These are phyloP conservation scores for Ischnus inquisitorius DNA, from an alignment of 2,888 invertebrate genomes.

Conservation along the genomic window DNA sequence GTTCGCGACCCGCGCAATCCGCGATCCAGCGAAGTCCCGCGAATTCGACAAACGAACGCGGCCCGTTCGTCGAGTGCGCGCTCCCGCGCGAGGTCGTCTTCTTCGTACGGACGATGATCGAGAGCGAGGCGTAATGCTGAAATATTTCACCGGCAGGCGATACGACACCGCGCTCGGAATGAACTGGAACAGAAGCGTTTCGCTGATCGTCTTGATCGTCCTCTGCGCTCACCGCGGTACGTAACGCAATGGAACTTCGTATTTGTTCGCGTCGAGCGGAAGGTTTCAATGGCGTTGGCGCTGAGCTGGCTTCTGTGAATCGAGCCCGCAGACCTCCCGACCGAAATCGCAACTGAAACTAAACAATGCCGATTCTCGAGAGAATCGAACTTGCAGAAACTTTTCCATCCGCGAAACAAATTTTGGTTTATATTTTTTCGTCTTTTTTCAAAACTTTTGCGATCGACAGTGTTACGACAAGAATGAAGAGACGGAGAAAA, in stretches of 20 bases:
- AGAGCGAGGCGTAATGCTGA: slow-evolving; percentile 11
- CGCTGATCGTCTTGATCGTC: slow-evolving; percentile 38
- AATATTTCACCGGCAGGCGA: slow-evolving; percentile 24
- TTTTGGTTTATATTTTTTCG: slow-evolving; percentile 63
- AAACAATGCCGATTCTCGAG: slow-evolving; percentile 1
- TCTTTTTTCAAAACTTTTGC: background rate
- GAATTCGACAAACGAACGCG: background rate
- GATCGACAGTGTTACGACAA: too few relatives aligned
- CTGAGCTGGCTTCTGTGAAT: background rate
- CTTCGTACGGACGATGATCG: slow-evolving; percentile 39
- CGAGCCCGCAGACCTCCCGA: background rate
- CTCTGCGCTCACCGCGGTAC: slow-evolving; percentile 49
- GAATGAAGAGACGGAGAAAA: too few relatives aligned
- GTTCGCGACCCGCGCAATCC: background rate
- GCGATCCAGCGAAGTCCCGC: background rate
- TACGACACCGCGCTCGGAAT: slow-evolving; percentile 7
- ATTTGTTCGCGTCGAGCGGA: background rate
- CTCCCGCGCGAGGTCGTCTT: background rate
- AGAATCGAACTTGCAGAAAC: background rate
- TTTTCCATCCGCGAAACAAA: slow-evolving; percentile 17
- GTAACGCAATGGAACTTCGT: slow-evolving; percentile 7
- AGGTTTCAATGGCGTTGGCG: background rate
- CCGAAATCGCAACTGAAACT: background rate
- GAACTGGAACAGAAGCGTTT: slow-evolving; percentile 39
- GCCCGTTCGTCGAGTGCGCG: background rate